Evolutionary conservation across 1,140 invertebrate species (phyloP).

Genomic region (Pseudomyrmex sp.): DNA sequence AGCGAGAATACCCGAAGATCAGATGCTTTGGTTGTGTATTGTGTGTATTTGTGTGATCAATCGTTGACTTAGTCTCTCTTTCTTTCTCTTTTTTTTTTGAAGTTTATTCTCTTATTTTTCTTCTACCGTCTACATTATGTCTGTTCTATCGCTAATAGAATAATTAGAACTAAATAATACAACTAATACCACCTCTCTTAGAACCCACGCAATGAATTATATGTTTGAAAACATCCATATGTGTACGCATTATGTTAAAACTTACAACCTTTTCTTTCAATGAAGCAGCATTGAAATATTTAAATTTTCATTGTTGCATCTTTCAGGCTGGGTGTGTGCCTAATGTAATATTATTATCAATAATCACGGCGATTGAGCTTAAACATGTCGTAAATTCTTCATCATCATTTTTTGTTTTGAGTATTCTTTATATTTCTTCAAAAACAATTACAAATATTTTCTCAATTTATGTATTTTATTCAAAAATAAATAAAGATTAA

Average conservation of each 20-base stretch:
- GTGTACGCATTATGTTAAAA: constrained; percentile 29
- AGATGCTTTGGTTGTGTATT: constrained; percentile 24
- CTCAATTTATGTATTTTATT: background rate
- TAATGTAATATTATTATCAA: constrained; percentile 69
- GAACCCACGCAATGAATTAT: constrained; percentile 68
- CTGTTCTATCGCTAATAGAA: constrained; percentile 67
- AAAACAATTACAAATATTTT: background rate
- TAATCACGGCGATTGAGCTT: constrained; percentile 77
- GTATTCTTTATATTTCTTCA: background rate
- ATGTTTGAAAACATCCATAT: constrained; percentile 51
- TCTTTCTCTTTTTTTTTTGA: constrained; percentile 19
- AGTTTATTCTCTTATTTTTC: constrained; percentile 41
- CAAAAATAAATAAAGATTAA: background rate
- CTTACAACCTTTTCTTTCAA: background rate
- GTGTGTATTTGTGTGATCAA: constrained; percentile 46
- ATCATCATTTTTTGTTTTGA: background rate
- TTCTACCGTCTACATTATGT: constrained; percentile 64
- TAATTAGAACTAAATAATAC: constrained; percentile 69
- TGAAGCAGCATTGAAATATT: background rate
- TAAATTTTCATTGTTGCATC: constrained; percentile 32
- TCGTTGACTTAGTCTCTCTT: constrained; percentile 51
- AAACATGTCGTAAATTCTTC: constrained; percentile 63
- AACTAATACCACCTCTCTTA: constrained; percentile 66
- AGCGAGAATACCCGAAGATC: constrained; percentile 27
- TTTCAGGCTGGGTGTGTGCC: constrained; percentile 46